Base-by-base conservation (phyloP, 2,888 invertebrate species). In the Apodemia zela region DNA sequence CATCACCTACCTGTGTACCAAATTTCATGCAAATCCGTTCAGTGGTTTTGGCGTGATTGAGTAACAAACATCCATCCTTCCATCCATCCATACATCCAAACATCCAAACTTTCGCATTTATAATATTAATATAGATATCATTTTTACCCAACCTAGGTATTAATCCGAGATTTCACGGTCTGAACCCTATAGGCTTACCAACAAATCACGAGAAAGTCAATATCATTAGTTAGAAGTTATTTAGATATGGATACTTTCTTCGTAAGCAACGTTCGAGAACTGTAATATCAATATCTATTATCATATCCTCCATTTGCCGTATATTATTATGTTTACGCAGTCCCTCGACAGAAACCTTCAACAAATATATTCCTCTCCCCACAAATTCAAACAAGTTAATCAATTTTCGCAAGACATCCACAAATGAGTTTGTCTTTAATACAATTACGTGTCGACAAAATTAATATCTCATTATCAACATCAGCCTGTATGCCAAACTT, bases 401-500 rank as follows among this genome's bases (percentile, higher is more conserved):
- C 54, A 54, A 29, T 54, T 54, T 25, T 15, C 25, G 21, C 15
- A 25, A 54, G 25, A 54, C 25, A 54, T 25, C 54, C 54, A 7
- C 54, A 25, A 54, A 54, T 54, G 25, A 29, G 25, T 15, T 54
- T 29, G 51, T 51, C 25, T 29, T 54, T 54, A 11, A 54, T 29
- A 25, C 25, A 25, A 54, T 54, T 54, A 25, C 15, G 29, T 29
- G 54, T 29, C 25, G 18, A 54, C 29, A 54, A 54, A 54, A 54
- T 54, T 54, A 29, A 54, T 25, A 54, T 54, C 54, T 54, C n/a
- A 54, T 54, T 54, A 54, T 54, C 51, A 54, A 45, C n/a, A 17
- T 45, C 45, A 54, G 54, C 13, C 54, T 21, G 25, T 54, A 54
- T 54, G 25, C 13, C 29, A 7, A 54, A 54, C 25, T 29, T 29